Conservation (phyloP, 2,797 vertebrate genomes). For the Hypotaenidia philippensis region DNA sequence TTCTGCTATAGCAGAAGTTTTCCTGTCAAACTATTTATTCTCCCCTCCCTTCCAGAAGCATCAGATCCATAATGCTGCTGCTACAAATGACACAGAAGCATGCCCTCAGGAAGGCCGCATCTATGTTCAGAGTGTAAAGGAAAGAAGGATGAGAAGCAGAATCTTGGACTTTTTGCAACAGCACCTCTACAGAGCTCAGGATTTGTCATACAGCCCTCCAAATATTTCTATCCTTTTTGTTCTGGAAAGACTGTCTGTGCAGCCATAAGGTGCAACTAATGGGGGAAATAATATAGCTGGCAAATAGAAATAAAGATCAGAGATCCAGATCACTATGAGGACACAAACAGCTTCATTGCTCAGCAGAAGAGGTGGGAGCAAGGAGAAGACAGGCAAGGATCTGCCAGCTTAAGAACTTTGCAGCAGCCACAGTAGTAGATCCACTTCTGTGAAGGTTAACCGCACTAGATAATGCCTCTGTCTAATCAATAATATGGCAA, state of each 20-base stretch:
- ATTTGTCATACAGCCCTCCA: not conserved
- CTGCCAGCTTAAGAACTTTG: not conserved
- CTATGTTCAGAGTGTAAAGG: not conserved
- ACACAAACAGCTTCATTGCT: not conserved
- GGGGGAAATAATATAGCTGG: not conserved
- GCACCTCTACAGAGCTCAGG: not conserved
- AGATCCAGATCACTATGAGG: not conserved
- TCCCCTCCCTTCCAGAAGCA: not conserved
- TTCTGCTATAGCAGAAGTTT: not conserved
- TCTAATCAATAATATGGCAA: not conserved
- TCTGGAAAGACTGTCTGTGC: not conserved
- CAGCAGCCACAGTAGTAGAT: fast-evolving
- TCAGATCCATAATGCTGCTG: not conserved
- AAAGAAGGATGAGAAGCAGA: not conserved
- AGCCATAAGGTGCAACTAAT: not conserved
- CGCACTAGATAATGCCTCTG: not conserved
- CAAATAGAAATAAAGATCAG: not conserved
- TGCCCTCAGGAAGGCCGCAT: not conserved
- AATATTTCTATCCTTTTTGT: not conserved
- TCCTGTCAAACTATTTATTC: not conserved
- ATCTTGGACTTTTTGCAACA: not conserved
- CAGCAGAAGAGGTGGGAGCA: not conserved
- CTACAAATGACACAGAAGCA: not conserved
- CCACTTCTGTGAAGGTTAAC: not conserved
- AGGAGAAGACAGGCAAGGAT: not conserved